phyloP scores from a whole-genome alignment of 1,140 invertebrate genomes.

The Parasteatoda tepidariorum region DNA sequence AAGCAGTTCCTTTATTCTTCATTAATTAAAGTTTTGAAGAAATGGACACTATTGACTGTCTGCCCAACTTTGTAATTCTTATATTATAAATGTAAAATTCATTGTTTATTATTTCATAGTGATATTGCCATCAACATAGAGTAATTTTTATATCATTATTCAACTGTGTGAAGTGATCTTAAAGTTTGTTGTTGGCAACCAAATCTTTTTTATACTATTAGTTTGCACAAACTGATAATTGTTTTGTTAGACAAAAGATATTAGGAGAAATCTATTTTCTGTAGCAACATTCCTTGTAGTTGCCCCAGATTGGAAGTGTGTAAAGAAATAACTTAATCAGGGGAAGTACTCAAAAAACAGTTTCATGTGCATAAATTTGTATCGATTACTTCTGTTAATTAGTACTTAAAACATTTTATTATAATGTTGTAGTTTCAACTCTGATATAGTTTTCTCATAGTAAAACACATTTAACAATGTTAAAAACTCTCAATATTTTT shows the following conservation, averaged over 20 bases:
- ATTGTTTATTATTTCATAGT: constrained; percentile 53
- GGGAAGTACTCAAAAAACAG: neutral
- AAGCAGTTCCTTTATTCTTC: constrained; percentile 32
- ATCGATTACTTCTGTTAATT: neutral
- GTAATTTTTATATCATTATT: constrained; percentile 20
- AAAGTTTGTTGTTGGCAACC: constrained; percentile 25
- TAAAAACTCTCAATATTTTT: constrained; percentile 1
- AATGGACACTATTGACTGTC: constrained; percentile 14
- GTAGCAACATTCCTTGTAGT: constrained; percentile 55
- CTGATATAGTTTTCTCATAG: neutral
- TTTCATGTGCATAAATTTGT: neutral
- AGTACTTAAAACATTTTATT: neutral
- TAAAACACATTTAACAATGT: neutral
- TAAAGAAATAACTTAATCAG: neutral
- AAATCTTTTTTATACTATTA: constrained; percentile 40
- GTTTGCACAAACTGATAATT: constrained; percentile 20
- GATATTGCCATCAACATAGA: constrained; percentile 54
- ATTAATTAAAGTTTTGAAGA: constrained; percentile 2
- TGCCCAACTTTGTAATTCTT: constrained; percentile 19
- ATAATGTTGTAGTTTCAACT: neutral
- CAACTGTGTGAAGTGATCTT: constrained; percentile 34
- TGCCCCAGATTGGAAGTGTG: constrained; percentile 13
- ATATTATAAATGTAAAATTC: constrained; percentile 28
- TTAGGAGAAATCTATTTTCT: constrained; percentile 41
- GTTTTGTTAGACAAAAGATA: constrained; percentile 34